phyloP scores from a whole-genome alignment of 1,140 invertebrate species.

The Scaptomyza hsui region DNA sequence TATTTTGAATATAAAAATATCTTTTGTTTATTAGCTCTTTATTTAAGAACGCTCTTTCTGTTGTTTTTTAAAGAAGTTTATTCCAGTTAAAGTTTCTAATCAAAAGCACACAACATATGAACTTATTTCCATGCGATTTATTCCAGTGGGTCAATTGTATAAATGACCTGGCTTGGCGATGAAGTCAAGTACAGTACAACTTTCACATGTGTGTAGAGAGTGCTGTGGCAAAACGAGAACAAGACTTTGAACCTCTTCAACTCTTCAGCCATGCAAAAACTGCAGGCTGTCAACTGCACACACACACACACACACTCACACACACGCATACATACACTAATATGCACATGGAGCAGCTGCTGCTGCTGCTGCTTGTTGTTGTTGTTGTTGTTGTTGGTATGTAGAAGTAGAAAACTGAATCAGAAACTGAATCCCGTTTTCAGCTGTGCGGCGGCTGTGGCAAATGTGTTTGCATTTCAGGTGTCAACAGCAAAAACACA shows the following conservation, averaged over 20 bases:
- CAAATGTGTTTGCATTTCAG: conserved; percentile 77
- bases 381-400: too few species aligned
- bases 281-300: conserved; percentile 51
- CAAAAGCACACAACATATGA: not conserved
- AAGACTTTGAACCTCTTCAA: conserved; percentile 62
- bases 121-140: not conserved
- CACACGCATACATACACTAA: conserved; percentile 1
- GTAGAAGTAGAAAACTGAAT: conserved; percentile 17
- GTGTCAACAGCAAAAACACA: conserved; percentile 77
- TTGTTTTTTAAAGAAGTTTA: too few species aligned
- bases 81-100: not conserved
- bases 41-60: too few species aligned
- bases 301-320: conserved; percentile 29
- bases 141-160: conserved; percentile 44
- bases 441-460: conserved; percentile 65
- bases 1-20: too few species aligned
- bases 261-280: conserved; percentile 54
- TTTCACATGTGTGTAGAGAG: conserved; percentile 62
- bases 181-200: conserved; percentile 42
- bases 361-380: too few species aligned
- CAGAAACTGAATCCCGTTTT: conserved; percentile 53
- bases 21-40: too few species aligned
- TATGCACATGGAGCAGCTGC: conserved; percentile 4
- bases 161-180: conserved; percentile 41
- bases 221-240: conserved; percentile 59